Conservation (phyloP, 2,797 vertebrate genomes). For the Enteromius afrohamiltoni region DNA sequence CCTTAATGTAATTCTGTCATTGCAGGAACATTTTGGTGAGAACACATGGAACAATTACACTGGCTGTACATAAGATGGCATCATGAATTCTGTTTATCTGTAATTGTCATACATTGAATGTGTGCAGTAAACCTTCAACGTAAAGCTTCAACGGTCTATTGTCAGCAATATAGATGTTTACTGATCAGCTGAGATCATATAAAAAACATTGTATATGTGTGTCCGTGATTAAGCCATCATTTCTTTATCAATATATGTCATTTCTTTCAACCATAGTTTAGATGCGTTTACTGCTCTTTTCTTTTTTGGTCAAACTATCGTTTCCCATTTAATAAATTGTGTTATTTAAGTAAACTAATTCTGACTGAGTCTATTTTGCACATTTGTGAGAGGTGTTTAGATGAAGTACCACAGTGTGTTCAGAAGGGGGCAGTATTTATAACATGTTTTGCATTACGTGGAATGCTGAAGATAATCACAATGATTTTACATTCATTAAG, state of each 20-base stretch:
- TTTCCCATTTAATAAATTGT: constrained; percentile 26
- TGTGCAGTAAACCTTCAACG: constrained; percentile 29
- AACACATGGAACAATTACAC: constrained; percentile 90
- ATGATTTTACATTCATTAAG: background rate
- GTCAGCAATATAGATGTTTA: constrained; percentile 10
- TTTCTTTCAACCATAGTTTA: constrained; percentile 4
- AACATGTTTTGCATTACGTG: background rate
- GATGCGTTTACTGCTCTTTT: background rate
- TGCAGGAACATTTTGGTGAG: constrained; percentile 92
- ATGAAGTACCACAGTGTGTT: background rate
- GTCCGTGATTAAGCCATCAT: background rate
- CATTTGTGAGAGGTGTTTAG: background rate
- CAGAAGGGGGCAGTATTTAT: constrained; percentile 25
- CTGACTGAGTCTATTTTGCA: background rate
- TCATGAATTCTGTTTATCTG: constrained; percentile 74
- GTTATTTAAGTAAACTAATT: constrained; percentile 10
- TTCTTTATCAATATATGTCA: background rate
- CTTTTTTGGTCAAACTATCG: constrained; percentile 2
- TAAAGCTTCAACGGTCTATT: background rate
- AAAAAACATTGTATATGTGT: background rate
- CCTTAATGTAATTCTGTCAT: constrained; percentile 47
- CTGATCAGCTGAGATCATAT: background rate
- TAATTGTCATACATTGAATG: background rate
- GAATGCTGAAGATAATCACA: background rate
- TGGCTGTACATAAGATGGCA: constrained; percentile 93